These are phyloP conservation scores for Amphimedon queenslandica DNA, from an alignment of 37 sponge, comb jelly and placozoan species.

Conservation along the genomic window DNA sequence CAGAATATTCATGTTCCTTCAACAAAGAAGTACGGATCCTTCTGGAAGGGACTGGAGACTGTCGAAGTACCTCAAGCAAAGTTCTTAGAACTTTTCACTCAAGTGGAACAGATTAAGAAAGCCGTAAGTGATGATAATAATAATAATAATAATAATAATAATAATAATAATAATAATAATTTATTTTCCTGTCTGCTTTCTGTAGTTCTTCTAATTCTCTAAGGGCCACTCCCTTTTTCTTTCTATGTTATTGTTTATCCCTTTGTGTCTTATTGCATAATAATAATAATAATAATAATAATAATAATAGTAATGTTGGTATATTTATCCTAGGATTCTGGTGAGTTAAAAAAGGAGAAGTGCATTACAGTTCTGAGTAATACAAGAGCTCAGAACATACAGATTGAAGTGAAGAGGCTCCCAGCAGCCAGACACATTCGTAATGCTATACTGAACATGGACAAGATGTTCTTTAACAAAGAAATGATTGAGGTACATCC, in stretches of 20 bases:
- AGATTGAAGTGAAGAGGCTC: slow-evolving; percentile 73
- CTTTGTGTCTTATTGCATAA: too few relatives aligned
- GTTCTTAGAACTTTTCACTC: slow-evolving; percentile 52
- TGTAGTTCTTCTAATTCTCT: too few relatives aligned
- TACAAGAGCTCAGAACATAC: slow-evolving; percentile 73
- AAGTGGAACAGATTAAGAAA: slow-evolving; percentile 26
- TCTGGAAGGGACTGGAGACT: slow-evolving; percentile 67
- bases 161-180: too few relatives aligned
- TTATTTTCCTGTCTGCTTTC: too few relatives aligned
- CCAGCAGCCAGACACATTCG: slow-evolving; percentile 85
- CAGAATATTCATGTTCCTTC: slow-evolving; percentile 23
- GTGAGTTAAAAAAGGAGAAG: slow-evolving; percentile 49
- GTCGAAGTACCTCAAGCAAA: slow-evolving; percentile 58
- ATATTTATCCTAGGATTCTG: slow-evolving; percentile 6
- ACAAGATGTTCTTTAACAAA: slow-evolving; percentile 73
- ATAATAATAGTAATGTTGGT: too few relatives aligned
- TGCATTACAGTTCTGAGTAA: slow-evolving; percentile 77
- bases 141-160: neutral
- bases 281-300: too few relatives aligned
- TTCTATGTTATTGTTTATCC: too few relatives aligned
- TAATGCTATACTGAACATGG: slow-evolving; percentile 88
- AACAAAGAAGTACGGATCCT: slow-evolving; percentile 15
- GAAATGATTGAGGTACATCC: slow-evolving; percentile 74
- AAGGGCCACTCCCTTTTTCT: too few relatives aligned
- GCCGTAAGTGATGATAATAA: neutral